Evolutionary conservation across 2,113 vertebrate genomes (phyloP).

Genomic region (Nothocercus julius): DNA sequence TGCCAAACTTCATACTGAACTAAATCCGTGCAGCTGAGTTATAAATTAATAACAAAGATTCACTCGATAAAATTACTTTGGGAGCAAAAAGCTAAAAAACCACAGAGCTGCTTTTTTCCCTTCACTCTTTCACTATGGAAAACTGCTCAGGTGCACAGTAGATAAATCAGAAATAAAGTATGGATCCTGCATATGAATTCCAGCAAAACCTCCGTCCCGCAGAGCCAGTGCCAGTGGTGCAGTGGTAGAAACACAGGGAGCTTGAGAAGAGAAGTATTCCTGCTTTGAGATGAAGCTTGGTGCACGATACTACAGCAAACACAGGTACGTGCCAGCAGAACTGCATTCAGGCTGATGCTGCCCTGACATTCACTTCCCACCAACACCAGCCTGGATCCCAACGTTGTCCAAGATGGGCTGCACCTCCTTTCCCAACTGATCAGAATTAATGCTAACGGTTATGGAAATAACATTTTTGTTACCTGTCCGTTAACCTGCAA

Average conservation of each 20-base stretch:
- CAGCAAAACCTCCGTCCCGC: background rate
- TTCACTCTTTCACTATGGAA: background rate
- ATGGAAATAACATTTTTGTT: background rate
- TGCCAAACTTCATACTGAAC: background rate
- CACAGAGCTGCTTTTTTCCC: background rate
- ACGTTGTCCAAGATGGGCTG: background rate
- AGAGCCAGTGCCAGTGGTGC: background rate
- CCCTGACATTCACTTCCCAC: background rate
- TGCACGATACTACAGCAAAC: background rate
- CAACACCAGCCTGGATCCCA: background rate
- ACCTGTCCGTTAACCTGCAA: background rate
- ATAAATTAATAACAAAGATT: background rate
- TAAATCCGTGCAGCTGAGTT: background rate
- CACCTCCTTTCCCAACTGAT: background rate
- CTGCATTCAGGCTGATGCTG: background rate
- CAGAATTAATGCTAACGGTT: background rate
- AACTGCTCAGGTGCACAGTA: background rate
- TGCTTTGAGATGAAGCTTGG: background rate
- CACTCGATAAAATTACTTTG: background rate
- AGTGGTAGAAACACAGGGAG: background rate
- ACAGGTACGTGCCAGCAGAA: background rate
- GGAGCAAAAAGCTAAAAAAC: no score
- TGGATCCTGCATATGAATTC: background rate
- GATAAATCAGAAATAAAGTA: background rate
- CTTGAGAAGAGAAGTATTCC: no score